Base-by-base conservation (phyloP, 2,797 vertebrate genomes). In the Molossus alvarezi region DNA sequence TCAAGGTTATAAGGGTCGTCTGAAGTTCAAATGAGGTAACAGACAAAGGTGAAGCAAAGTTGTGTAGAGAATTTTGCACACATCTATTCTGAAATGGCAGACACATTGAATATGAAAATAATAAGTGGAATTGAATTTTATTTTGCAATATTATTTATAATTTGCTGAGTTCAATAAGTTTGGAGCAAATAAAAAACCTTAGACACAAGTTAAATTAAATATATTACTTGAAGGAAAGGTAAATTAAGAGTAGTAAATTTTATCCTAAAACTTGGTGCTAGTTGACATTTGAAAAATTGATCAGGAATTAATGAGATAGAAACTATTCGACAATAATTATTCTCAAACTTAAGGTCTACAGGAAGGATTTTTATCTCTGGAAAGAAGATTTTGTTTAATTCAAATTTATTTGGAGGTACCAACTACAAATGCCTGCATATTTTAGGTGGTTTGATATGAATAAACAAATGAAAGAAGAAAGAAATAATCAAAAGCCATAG, bases 71-170 rank as follows among this genome's bases (percentile, higher is more conserved):
- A 20, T 33, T 7, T 6, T 90, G 14, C 14, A 64, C 45, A 65
- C 14, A 8, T 60, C n/a, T 3, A 67, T 5, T n/a, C 15, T 80
- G 60, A 85, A 55, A 45, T 58, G 18, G 12, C 14, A 67, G 27
- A 76, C 4, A 79, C 0, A 13, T 3, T 75, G 33, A 85, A 41
- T 88, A 7, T 41, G 20, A 33, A 92, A 95, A 45, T 57, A 88
- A 41, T 73, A 1, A 84, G 12, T 60, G 69, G 4, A 65, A 18
- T 6, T 90, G 20, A 71, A 77, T 88, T 92, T 93, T 62, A 77
- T 88, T 75, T 60, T n/a, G 51, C 1, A 65, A 33, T 25, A n/a
- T 21, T 90, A 80, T 90, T 85, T 64, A 73, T 69, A 81, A 92
- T 88, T 75, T 94, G 53, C 27, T 37, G 23, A 76, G 21, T 80